Evolutionary conservation across 1,140 invertebrate species (phyloP), one percentile per base, ranked within the genome.

Genomic region (Chelonus insularis): DNA sequence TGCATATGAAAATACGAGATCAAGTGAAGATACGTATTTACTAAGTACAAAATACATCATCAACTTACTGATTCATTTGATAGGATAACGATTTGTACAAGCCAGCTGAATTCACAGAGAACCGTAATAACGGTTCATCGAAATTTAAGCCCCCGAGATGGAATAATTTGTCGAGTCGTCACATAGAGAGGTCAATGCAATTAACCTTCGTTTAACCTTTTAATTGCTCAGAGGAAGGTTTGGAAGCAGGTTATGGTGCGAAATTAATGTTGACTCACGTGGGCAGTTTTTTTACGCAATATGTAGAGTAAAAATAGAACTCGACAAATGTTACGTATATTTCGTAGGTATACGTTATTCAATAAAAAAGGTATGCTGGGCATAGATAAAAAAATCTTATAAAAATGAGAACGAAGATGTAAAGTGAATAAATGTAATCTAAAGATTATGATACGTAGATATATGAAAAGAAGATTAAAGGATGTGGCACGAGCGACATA

Each of bases 181-280:
- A 21, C 48, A 51, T 41, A 25, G 23, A 8, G 45, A 51, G 58
- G 58, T 60, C 58, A 54, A 60, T 60, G 58, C 58, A 60, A 60
- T 60, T 60, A 60, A 60, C 58, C 58, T 50, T 60, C 57, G 48
- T 41, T 60, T 60, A 60, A 60, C 57, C 58, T 45, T 60, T 60
- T 54, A 60, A 54, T 60, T 60, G 37, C 21, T 39, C 50, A 41
- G 48, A 60, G 58, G 51, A 32, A 54, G 58, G 58, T 60, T 52
- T 60, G 36, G 57, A 32, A 41, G 48, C 25, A 21, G 50, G 48
- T 60, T 54, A 60, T 60, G 34, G 45, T 9, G 32, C 3, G 18
- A 29, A 32, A 60, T 60, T 52, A 60, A 60, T 60, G 32, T 50
- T 52, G 47, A 50, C 16, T 52, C 29, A 29, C 48, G 48, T 51